Evolutionary conservation across 2,888 invertebrate species (phyloP).

Genomic region (Ornithoptera priamus): DNA sequence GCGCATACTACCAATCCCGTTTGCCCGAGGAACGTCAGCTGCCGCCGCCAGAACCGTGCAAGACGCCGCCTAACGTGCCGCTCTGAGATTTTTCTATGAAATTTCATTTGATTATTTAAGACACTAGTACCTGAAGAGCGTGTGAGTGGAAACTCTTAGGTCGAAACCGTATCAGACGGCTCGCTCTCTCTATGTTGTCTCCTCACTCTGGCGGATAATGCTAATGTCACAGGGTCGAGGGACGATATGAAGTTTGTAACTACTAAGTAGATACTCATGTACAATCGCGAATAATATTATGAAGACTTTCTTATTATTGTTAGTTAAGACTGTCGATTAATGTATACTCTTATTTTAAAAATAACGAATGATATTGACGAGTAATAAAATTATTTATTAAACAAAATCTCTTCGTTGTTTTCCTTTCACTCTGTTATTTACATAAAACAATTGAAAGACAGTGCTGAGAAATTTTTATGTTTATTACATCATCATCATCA

Average conservation of each 20-base stretch:
- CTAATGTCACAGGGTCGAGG: constrained; percentile 47
- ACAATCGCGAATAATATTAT: constrained; percentile 48
- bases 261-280: constrained; percentile 73
- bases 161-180: constrained; percentile 40
- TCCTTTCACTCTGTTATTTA: constrained; percentile 11
- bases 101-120: constrained; percentile 49
- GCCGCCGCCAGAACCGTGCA: constrained; percentile 78
- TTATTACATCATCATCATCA: background rate
- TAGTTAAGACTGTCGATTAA: constrained; percentile 31
- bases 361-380: constrained; percentile 39
- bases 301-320: constrained; percentile 52
- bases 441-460: background rate
- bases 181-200: constrained; percentile 45
- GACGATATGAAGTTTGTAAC: constrained; percentile 69
- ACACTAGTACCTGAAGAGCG: constrained; percentile 77
- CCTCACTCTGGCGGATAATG: constrained; percentile 34
- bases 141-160: constrained; percentile 62
- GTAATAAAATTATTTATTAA: constrained; percentile 34
- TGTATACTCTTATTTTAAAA: constrained; percentile 35
- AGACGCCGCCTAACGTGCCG: constrained; percentile 75
- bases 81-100: constrained; percentile 56
- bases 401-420: constrained; percentile 16
- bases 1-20: constrained; percentile 91
- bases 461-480: background rate
- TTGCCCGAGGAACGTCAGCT: constrained; percentile 78